Percentiles rank a stretch among this genome's conserved stretches.
Conservation (phyloP, 2,797 vertebrate species). For the Anguilla anguilla region DNA sequence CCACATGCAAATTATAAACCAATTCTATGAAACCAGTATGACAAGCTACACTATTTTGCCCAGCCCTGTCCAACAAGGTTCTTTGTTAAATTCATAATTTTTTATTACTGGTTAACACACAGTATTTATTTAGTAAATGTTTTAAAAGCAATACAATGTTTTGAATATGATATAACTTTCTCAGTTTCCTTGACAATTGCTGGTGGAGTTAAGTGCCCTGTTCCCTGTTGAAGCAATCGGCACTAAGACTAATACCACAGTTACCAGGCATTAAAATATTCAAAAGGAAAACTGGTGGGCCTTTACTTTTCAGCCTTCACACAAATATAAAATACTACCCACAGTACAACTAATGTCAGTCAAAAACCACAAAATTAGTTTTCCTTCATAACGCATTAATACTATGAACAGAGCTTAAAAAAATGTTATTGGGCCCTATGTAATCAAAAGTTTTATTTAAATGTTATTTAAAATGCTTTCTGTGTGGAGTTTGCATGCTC, state of each 20-base stretch:
- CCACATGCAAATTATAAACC: background rate
- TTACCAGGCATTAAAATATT: no score
- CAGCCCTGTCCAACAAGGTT: background rate
- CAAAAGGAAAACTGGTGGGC: no score
- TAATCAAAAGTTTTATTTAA: background rate
- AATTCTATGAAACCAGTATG: background rate
- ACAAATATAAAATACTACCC: background rate
- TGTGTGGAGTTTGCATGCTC: no score
- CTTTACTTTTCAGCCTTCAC: background rate
- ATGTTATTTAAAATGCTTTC: background rate
- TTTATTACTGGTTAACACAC: background rate
- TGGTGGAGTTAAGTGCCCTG: no score
- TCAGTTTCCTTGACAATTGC: no score
- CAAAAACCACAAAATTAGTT: background rate
- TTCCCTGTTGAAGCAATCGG: no score
- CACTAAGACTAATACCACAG: no score
- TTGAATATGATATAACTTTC: background rate
- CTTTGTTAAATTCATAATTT: background rate
- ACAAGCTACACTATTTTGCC: background rate
- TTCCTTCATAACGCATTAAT: background rate
- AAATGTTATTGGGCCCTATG: background rate
- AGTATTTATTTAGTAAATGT: background rate
- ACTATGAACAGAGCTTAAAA: background rate
- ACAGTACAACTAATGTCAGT: background rate
- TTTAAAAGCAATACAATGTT: background rate